Percentiles rank a stretch among this genome's conserved stretches.
phyloP scores from a whole-genome alignment of 1,140 invertebrate species.

The Vollenhovia emeryi region DNA sequence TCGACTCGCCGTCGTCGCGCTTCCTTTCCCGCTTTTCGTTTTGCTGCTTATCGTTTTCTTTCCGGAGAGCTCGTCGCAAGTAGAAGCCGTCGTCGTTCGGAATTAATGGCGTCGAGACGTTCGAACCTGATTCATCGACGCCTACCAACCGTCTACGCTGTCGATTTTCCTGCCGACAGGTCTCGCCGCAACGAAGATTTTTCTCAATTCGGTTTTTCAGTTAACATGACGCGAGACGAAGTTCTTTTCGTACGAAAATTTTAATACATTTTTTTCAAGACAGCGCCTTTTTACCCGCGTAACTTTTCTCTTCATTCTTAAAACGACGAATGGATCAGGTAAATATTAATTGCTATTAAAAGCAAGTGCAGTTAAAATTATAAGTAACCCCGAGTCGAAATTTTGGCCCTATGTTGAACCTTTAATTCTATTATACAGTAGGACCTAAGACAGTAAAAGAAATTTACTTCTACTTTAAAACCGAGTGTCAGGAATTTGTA shows the following conservation, averaged over 20 bases:
- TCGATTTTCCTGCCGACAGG: slow-evolving; percentile 43
- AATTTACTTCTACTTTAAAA: no score
- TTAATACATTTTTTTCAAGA: background rate
- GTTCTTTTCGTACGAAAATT: background rate
- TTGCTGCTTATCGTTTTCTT: slow-evolving; percentile 69
- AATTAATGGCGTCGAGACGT: slow-evolving; percentile 74
- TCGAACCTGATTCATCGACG: slow-evolving; percentile 61
- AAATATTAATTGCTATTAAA: background rate
- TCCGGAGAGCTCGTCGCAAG: slow-evolving; percentile 58
- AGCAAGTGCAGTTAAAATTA: background rate
- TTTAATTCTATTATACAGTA: no score
- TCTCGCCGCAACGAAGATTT: background rate
- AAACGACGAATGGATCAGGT: background rate
- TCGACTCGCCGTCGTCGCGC: slow-evolving; percentile 57
- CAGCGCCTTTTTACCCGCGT: no score
- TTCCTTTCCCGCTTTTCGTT: slow-evolving; percentile 54
- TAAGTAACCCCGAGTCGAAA: no score
- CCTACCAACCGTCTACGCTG: slow-evolving; percentile 56
- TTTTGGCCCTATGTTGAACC: no score
- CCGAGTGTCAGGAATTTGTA: no score
- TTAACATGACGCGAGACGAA: background rate
- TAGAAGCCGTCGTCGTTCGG: slow-evolving; percentile 40
- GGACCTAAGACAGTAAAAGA: no score
- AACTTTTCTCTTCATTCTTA: background rate
- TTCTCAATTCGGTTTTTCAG: background rate